Evolutionary conservation across 2,113 vertebrate species (phyloP).

Genomic region (Sminthopsis crassicaudata): DNA sequence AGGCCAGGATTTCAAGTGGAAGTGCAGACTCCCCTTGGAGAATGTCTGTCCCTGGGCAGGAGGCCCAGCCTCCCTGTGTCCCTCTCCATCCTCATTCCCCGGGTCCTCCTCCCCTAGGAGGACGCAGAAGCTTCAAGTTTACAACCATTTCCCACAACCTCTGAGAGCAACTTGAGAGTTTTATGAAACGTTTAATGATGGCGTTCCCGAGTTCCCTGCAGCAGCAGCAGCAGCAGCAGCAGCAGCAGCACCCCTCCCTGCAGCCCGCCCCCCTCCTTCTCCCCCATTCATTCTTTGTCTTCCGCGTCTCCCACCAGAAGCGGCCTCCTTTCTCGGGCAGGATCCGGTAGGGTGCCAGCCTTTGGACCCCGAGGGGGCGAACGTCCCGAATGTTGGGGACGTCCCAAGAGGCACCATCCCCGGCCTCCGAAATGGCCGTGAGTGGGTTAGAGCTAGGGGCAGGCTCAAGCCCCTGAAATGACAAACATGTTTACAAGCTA

Average conservation of each 20-base stretch:
- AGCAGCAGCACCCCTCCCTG: not conserved
- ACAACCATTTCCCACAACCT: slow-evolving; percentile 73
- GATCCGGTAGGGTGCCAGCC: not conserved
- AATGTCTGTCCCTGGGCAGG: too few species aligned
- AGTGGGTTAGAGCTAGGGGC: slow-evolving; percentile 70
- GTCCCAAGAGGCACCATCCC: not conserved
- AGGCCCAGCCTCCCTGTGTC: not conserved
- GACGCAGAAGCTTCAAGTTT: slow-evolving; percentile 57
- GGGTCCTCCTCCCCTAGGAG: not conserved
- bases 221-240: slow-evolving; percentile 10
- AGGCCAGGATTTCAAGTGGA: not conserved
- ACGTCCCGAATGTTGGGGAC: not conserved
- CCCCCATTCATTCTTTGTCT: not conserved
- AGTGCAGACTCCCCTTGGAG: too few species aligned
- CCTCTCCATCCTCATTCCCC: not conserved
- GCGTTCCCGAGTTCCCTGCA: slow-evolving; percentile 42
- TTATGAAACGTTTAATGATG: slow-evolving; percentile 74
- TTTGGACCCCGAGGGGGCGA: not conserved
- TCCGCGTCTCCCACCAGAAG: not conserved
- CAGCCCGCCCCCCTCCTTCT: slow-evolving; percentile 21
- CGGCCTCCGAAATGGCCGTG: not conserved
- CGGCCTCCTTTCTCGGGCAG: not conserved
- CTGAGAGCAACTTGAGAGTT: slow-evolving; percentile 57
- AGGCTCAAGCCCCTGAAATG: slow-evolving; percentile 74
- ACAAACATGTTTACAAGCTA: slow-evolving; percentile 82